Evolutionary conservation across 2,888 invertebrate genomes (phyloP).

Genomic region (Hydrotaea diabolus): DNA sequence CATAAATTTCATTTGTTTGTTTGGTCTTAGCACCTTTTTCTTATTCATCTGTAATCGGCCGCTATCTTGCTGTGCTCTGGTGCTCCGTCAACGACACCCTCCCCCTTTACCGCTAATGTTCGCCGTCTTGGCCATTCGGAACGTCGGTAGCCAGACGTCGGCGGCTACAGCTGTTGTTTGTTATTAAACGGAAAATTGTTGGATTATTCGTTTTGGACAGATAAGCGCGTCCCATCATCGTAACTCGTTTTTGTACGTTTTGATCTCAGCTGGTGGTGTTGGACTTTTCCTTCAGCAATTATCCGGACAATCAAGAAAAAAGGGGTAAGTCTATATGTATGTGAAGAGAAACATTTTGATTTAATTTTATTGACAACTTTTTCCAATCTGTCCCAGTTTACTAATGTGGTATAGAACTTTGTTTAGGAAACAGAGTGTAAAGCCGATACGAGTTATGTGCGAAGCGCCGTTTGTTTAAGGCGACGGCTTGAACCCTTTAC

Average conservation of each 20-base stretch:
- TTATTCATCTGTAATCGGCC: background rate
- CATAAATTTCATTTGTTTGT: slow-evolving; percentile 13
- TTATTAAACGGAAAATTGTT: background rate
- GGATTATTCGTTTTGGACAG: background rate
- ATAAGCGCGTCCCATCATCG: background rate
- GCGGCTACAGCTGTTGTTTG: background rate
- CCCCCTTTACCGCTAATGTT: background rate
- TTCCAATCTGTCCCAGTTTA: no score
- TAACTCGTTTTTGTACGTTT: background rate
- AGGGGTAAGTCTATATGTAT: background rate
- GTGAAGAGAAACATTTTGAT: background rate
- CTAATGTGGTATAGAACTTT: no score
- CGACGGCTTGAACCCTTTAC: no score
- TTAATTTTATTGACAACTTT: background rate
- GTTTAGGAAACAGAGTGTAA: no score
- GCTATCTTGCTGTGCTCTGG: background rate
- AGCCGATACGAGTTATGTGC: no score
- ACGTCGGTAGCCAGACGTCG: background rate
- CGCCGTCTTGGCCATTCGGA: background rate
- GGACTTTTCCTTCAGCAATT: background rate
- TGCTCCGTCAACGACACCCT: no score
- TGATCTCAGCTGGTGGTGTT: background rate
- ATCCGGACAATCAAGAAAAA: background rate
- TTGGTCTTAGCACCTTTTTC: background rate
- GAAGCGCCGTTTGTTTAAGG: no score